Evolutionary conservation across 2,113 vertebrate species (phyloP).

Genomic region (Noturus placidus): DNA sequence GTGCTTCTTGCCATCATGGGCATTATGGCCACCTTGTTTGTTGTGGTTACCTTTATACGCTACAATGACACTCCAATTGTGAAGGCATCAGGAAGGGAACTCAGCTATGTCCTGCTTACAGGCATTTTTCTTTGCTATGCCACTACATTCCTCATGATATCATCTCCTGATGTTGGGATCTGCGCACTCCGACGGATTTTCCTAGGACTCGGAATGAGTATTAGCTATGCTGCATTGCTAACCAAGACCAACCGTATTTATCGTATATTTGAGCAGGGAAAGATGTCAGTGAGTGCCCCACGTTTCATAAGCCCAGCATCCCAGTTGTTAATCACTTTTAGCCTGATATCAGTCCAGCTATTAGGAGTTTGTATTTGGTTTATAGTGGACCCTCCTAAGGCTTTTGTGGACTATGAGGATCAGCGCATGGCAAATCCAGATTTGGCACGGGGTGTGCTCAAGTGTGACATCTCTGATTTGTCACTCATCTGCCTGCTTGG

Average conservation of each 20-base stretch:
- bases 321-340: conserved; percentile 74
- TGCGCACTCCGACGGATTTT: conserved; percentile 75
- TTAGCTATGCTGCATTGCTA: conserved; percentile 76
- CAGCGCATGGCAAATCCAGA: conserved; percentile 70
- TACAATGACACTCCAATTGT: conserved; percentile 78
- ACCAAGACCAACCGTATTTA: conserved; percentile 78
- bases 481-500: conserved; percentile 92
- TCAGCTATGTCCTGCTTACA: conserved; percentile 75
- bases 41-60: conserved; percentile 73
- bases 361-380: conserved; percentile 78
- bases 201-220: conserved; percentile 77
- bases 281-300: conserved; percentile 72
- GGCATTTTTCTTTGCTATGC: conserved; percentile 77
- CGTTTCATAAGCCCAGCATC: conserved; percentile 74
- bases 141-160: conserved; percentile 78
- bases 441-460: conserved; percentile 71
- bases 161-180: conserved; percentile 70
- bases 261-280: conserved; percentile 76
- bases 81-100: conserved; percentile 74
- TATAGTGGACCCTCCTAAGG: conserved; percentile 69
- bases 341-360: conserved; percentile 73
- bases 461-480: conserved; percentile 78
- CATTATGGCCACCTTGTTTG: conserved; percentile 75
- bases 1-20: conserved; percentile 71
- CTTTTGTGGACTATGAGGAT: conserved; percentile 75